Percentiles rank a stretch among this genome's conserved stretches.
Conservation (phyloP, 2,113 vertebrate species). For the Lepidothrix coronata region DNA sequence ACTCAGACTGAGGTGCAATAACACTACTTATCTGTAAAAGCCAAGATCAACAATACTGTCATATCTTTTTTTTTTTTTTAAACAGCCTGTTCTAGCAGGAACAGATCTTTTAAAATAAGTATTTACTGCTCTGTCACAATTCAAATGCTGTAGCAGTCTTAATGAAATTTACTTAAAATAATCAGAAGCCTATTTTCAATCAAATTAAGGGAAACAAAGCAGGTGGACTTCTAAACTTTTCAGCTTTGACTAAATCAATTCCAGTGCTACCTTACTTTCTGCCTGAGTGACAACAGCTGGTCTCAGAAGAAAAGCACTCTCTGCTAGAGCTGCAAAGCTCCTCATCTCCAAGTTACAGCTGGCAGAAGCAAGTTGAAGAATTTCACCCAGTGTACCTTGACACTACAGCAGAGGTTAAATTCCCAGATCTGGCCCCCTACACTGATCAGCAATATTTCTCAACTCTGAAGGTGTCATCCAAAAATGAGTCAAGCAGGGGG, state of each 20-base stretch:
- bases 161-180: neutral
- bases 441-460: neutral
- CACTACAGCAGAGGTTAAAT: neutral
- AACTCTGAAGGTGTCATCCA: slow-evolving; percentile 51
- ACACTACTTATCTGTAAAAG: neutral
- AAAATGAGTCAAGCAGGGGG: slow-evolving; percentile 53
- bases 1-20: neutral
- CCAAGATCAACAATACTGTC: neutral
- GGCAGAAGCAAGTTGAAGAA: neutral
- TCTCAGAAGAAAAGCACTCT: neutral
- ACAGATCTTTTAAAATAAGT: neutral
- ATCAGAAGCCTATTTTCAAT: neutral
- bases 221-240: neutral
- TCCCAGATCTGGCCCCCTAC: neutral
- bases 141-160: neutral
- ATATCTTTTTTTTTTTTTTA: accelerated
- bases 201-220: neutral
- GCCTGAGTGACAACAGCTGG: neutral
- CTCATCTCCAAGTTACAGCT: neutral
- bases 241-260: neutral
- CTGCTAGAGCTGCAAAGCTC: neutral
- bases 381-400: neutral
- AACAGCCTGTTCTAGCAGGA: neutral
- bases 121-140: neutral
- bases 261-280: neutral